Evolutionary conservation across 1,140 invertebrate genomes (phyloP).

Genomic region (Saccostrea cuccullata): DNA sequence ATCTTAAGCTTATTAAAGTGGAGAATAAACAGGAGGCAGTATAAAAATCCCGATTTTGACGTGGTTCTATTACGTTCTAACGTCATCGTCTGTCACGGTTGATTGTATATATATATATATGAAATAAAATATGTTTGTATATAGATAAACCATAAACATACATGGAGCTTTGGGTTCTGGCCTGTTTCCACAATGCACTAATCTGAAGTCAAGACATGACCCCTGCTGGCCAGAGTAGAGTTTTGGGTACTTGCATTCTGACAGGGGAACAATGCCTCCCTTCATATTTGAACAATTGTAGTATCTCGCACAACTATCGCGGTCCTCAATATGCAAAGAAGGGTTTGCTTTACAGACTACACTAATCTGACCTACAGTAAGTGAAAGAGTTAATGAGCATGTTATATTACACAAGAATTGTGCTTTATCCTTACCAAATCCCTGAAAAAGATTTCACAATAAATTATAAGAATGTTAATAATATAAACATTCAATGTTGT

Average conservation of each 20-base stretch:
- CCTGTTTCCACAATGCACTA: conserved; percentile 62
- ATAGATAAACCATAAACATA: conserved; percentile 57
- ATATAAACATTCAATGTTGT: too few species aligned
- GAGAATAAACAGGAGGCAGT: too few species aligned
- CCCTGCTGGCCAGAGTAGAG: conserved; percentile 29
- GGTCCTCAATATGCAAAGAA: conserved; percentile 43
- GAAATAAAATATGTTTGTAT: not conserved
- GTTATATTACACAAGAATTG: too few species aligned
- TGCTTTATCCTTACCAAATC: too few species aligned
- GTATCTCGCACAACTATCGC: conserved; percentile 65
- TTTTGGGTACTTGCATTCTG: conserved; percentile 65
- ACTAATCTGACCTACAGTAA: not conserved
- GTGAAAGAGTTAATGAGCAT: too few species aligned
- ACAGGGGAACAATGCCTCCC: conserved; percentile 45
- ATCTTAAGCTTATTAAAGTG: too few species aligned
- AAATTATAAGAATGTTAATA: too few species aligned
- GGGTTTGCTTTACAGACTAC: not conserved
- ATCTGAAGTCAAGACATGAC: conserved; percentile 37
- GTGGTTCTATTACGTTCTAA: too few species aligned
- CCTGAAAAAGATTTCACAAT: too few species aligned
- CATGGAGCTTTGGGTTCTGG: conserved; percentile 72
- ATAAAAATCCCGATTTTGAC: too few species aligned
- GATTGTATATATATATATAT: too few species aligned
- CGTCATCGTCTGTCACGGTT: too few species aligned
- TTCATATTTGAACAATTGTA: conserved; percentile 61